Evolutionary conservation across 2,888 invertebrate genomes (phyloP), one percentile per base, ranked within the genome.

Genomic region (Glomeris marginata): DNA sequence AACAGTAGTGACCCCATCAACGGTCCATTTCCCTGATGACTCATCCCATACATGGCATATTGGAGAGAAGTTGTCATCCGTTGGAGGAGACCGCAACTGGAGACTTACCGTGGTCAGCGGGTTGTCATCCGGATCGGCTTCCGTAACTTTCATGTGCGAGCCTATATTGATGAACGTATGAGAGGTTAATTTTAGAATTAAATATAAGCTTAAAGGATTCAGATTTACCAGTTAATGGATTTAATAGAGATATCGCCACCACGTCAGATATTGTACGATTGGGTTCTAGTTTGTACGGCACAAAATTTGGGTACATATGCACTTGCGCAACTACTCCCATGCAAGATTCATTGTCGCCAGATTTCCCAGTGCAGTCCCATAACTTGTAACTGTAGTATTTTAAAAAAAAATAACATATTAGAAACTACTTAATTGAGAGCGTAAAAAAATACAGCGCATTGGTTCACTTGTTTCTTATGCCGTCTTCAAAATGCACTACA

Each of bases 251-350:
- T 11, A 50, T 28, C 8, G 21, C 20, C 1, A 50, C 45, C 16
- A 50, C 45, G 15, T 50, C 45, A 11, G 50, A 45, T 13, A 50
- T 45, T n/a, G 50, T 50, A 13, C 35, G 44, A n/a, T 50, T 50
- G 44, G 11, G 11, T n/a, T 50, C 50, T 10, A 50, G 16, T 15
- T 37, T 33, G 18, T 44, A 16, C 1, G 38, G 45, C 35, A 45
- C 22, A 18, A 38, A 28, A 2, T n/a, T 20, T 15, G 50, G 50
- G 18, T 38, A 50, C 38, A 50, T 45, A 20, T 45, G 50, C 45
- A 50, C 16, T 28, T 50, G 28, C 18, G 38, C 45, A n/a, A 50
- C 45, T 5, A 50, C 16, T 1, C 50, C 50, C 6, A n/a, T 21
- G 34, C 50, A 50, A 18, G 45, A 22, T 28, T 28, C 28, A 28